phyloP scores from a whole-genome alignment of 1,140 invertebrate genomes.

The Octopus sinensis region DNA sequence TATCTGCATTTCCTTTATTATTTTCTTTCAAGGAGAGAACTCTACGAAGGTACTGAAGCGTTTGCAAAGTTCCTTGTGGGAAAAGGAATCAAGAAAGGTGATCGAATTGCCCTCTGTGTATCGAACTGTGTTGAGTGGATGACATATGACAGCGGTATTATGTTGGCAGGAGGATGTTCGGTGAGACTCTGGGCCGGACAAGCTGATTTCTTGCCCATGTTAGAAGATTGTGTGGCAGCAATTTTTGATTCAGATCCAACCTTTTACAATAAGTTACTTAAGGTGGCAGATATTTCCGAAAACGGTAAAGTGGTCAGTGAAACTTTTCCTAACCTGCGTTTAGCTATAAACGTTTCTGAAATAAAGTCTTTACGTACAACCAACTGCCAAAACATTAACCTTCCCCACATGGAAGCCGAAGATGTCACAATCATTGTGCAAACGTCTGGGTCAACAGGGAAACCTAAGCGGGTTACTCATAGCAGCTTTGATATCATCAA shows the following conservation, averaged over 20 bases:
- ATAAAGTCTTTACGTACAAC: neutral
- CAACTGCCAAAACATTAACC: neutral
- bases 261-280: neutral
- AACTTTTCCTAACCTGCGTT: neutral
- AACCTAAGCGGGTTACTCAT: neutral
- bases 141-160: neutral
- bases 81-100: neutral
- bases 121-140: slow-evolving; percentile 3
- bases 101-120: neutral
- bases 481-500: neutral
- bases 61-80: neutral
- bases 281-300: neutral
- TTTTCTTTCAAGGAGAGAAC: neutral
- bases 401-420: neutral
- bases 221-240: neutral
- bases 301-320: neutral
- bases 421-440: neutral
- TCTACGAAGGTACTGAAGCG: neutral
- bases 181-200: neutral
- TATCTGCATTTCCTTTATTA: neutral
- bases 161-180: neutral
- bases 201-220: neutral
- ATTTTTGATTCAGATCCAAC: neutral
- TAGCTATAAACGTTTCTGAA: neutral
- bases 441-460: neutral